Base-by-base conservation (phyloP, 2,797 vertebrate genomes). In the Menidia menidia region DNA sequence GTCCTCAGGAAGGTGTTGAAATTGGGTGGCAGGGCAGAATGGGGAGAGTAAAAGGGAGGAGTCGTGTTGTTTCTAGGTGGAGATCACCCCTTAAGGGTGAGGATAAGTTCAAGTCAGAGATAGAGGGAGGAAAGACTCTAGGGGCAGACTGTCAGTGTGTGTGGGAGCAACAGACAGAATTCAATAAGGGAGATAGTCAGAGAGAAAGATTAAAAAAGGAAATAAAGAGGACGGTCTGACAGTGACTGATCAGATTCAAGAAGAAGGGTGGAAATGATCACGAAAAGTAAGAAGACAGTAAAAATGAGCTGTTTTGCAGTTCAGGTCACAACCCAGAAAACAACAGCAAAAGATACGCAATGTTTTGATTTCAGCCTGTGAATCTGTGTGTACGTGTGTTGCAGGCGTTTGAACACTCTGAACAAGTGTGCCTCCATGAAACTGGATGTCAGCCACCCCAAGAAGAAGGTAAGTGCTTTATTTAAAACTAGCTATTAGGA, bases 351-450 rank as follows among this genome's bases (percentile, higher is more conserved):
- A 31, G 12, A 2, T 6, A 42, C 62, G 41, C 41, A 51, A 19
- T 7, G 47, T 55, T 54, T 18, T 9, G 31, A 9, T 16, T 43
- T 69, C 13, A 54, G 2, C 45, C 13, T 4, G 13, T 65, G 11
- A 64, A 73, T 93, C 32, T 75, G 80, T 78, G 43, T 64, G 13
- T 71, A n/a, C 81, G 45, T 93, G 91, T 84, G 81, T 95, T 94
- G 60, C 91, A 99, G 98, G 87, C 96, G 97, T 70, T 93, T 99
- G 70, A 96, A 97, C 87, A 97, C 98, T 55, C 90, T 99, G 89
- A 99, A 99, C 93, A 98, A 97, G 95, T 98, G 97, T 85, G 96
- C 96, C 93, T 97, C 97, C 91, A 97, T 99, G 98, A 99, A 97
- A 95, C 95, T 99, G 89, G 97, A 99, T 88, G 95, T 98, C 91